Percentiles rank a stretch among this genome's conserved stretches.
These are phyloP conservation scores for Thereva nobilitata DNA, from an alignment of 2,888 invertebrate genomes.

Conservation along the genomic window DNA sequence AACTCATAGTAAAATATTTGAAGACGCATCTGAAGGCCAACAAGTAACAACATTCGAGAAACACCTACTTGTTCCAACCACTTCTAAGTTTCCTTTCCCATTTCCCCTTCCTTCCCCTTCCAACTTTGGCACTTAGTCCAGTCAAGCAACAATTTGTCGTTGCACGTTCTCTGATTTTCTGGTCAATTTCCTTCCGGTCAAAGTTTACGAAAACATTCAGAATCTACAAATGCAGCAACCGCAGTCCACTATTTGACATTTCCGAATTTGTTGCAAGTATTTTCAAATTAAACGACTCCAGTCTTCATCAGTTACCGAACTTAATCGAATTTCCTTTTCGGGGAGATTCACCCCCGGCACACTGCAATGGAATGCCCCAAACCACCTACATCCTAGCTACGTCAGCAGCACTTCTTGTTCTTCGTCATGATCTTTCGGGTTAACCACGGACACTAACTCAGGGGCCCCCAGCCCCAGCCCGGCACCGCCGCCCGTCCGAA, in stretches of 20 bases:
- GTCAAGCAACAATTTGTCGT: no score
- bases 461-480: not conserved
- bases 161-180: constrained; percentile 3
- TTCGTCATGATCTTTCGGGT: constrained; percentile 30
- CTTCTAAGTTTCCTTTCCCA: no score
- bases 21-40: no score
- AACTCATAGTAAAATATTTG: no score
- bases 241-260: constrained; percentile 30
- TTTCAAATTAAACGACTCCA: constrained; percentile 32
- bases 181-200: constrained; percentile 5
- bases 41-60: no score
- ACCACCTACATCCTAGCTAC: constrained; percentile 15
- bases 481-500: not conserved
- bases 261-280: constrained; percentile 27
- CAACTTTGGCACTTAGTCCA: no score
- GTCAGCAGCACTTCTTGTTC: constrained; percentile 20
- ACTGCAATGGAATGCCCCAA: not conserved
- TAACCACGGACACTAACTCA: constrained; percentile 34
- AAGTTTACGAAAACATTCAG: constrained; percentile 2
- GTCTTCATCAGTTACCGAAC: constrained; percentile 25
- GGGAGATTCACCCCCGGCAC: constrained; percentile 10
- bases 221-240: constrained; percentile 23
- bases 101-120: no score
- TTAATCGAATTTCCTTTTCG: constrained; percentile 24
- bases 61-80: no score